A percentile compares a stretch with the other conserved stretches of the same genome.
Evolutionary conservation across 2,113 vertebrate species (phyloP).

Genomic region (Rhabdomys dilectus): DNA sequence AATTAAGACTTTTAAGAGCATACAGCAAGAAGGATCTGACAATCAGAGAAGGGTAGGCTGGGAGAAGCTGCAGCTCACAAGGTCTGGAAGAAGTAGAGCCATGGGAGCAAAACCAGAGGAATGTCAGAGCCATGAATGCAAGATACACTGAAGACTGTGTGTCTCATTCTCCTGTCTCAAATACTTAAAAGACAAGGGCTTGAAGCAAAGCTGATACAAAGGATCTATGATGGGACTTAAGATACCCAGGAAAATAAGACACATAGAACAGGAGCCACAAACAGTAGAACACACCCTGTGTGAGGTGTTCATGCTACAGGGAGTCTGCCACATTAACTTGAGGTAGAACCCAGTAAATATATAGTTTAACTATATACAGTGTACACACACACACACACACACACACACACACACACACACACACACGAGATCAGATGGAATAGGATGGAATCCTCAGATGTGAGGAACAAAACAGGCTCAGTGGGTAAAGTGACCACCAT

Average conservation of each 20-base stretch:
- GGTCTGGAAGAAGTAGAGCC: not conserved
- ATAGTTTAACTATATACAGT: too few species aligned
- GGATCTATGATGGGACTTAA: not conserved
- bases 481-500: not conserved
- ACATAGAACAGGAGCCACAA: not conserved
- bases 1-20: too few species aligned
- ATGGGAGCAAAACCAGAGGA: not conserved
- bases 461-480: too few species aligned
- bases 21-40: not conserved
- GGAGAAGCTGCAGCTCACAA: not conserved
- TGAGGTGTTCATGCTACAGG: not conserved
- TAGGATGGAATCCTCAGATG: too few species aligned
- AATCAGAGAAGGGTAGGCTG: too few species aligned
- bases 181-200: not conserved
- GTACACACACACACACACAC: too few species aligned
- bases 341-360: too few species aligned
- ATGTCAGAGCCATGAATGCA: not conserved
- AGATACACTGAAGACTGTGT: too few species aligned
- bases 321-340: not conserved
- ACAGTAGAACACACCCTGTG: too few species aligned
- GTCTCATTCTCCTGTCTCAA: not conserved
- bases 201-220: not conserved
- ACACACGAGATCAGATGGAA: not conserved
- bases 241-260: not conserved
- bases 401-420: too few species aligned